A percentile compares a stretch with the other conserved stretches of the same genome.
Evolutionary conservation across 2,797 vertebrate species (phyloP).

Genomic region (Anniella stebbinsi): DNA sequence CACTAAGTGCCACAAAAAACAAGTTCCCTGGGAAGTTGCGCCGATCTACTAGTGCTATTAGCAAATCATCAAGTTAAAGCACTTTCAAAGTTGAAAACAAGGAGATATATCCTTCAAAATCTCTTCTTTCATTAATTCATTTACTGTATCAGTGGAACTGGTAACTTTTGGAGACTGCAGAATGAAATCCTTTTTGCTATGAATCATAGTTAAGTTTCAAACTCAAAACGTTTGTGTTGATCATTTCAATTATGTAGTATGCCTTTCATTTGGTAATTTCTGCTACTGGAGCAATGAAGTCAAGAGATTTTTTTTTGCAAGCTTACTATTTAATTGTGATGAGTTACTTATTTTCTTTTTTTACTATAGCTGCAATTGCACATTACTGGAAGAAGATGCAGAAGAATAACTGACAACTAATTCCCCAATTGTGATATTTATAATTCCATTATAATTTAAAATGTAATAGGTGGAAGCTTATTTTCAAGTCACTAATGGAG

Average conservation of each 20-base stretch:
- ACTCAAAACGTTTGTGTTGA: background rate
- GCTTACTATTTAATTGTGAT: background rate
- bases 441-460: slow-evolving; percentile 38
- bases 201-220: background rate
- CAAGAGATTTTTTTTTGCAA: background rate
- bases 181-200: slow-evolving; percentile 14
- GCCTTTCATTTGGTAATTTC: rapidly evolving
- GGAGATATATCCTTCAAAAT: background rate
- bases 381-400: background rate
- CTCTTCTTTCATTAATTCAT: background rate
- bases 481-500: background rate
- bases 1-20: slow-evolving; percentile 79
- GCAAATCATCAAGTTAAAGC: slow-evolving; percentile 84
- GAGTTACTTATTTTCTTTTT: background rate
- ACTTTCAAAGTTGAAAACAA: slow-evolving; percentile 7
- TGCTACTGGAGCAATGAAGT: background rate
- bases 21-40: slow-evolving; percentile 82
- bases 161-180: rapidly evolving
- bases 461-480: background rate
- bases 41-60: slow-evolving; percentile 83
- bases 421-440: slow-evolving; percentile 25
- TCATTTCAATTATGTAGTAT: rapidly evolving
- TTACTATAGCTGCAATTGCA: background rate
- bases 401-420: slow-evolving; percentile 4
- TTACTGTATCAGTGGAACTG: background rate